Base-by-base conservation (phyloP, 2,888 invertebrate species). In the Acheta domesticus region DNA sequence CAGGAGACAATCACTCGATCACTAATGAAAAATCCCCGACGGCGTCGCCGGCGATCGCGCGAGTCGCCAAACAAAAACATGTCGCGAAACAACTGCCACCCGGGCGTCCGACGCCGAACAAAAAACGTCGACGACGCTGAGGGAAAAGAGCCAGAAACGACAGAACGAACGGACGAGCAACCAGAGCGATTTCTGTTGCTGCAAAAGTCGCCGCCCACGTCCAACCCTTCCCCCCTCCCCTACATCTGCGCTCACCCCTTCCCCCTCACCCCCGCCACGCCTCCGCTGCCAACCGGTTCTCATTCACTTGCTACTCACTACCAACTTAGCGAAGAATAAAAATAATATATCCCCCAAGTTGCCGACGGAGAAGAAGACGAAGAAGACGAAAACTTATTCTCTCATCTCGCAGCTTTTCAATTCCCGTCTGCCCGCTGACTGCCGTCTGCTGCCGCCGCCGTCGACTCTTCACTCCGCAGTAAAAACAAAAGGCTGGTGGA, bases 361-460 rank as follows among this genome's bases (percentile, higher is more conserved):
- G 62, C 62, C 3, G 62, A 19, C 62, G 14, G 62, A 62, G 62
- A 62, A 62, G 62, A 62, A 62, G 62, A 62, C n/a, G 62, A 62
- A 62, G 62, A 62, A 62, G 62, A 62, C 62, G 62, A 62, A 62
- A 62, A 62, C 62, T 62, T 62, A 62, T 62, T n/a, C n/a, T 62
- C 62, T 62, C 62, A 62, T 62, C 62, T 62, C 62, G 62, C n/a
- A 62, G 62, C 62, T 62, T 62, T 62, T 62, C 62, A 62, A 62
- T 62, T 62, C 62, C n/a, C n/a, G 62, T 62, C 62, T 62, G 62
- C 62, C 16, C 14, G 62, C 62, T n/a, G 62, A 19, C 62, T 14
- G n/a, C 62, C n/a, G 16, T 62, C n/a, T n/a, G n/a, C 62, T 62
- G 14, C 62, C 36, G 36, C 36, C 36, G 62, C 62, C 62, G 62